Conservation (phyloP, 2,113 vertebrate genomes). For the Synodontis membranacea region DNA sequence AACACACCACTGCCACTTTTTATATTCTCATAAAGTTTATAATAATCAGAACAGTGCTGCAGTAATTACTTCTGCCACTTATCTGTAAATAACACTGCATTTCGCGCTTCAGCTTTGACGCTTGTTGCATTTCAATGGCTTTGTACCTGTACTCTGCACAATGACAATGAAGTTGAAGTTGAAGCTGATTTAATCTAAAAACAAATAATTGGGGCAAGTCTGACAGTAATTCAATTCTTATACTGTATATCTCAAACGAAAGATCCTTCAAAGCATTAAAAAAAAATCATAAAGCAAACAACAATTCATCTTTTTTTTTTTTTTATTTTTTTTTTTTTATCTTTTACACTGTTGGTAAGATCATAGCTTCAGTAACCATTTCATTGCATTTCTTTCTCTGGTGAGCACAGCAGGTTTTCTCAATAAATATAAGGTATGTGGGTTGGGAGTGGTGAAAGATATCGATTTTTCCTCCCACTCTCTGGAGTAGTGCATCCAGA, state of each 20-base stretch:
- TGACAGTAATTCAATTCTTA: neutral
- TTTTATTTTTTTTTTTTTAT: neutral
- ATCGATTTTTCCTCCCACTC: constrained; percentile 47
- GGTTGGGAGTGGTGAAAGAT: constrained; percentile 34
- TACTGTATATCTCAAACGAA: neutral
- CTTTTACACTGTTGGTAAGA: neutral
- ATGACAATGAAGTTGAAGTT: too few relatives aligned
- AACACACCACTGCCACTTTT: neutral
- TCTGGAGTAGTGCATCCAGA: constrained; percentile 27
- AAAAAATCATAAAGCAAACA: neutral
- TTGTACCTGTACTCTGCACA: too few relatives aligned
- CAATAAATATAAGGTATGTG: constrained; percentile 43
- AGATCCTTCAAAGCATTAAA: neutral
- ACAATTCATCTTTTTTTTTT: neutral
- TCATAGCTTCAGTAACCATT: neutral
- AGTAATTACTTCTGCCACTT: too few relatives aligned
- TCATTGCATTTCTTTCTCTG: neutral
- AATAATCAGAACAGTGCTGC: constrained; percentile 3
- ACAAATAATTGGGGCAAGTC: neutral
- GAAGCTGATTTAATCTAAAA: too few relatives aligned
- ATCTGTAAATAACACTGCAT: too few relatives aligned
- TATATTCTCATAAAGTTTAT: neutral
- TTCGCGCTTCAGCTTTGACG: too few relatives aligned
- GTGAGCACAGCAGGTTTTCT: constrained; percentile 1
- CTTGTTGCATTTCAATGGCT: too few relatives aligned